phyloP scores from a whole-genome alignment of 2,888 invertebrate species.

The Phragmatobia fuliginosa region DNA sequence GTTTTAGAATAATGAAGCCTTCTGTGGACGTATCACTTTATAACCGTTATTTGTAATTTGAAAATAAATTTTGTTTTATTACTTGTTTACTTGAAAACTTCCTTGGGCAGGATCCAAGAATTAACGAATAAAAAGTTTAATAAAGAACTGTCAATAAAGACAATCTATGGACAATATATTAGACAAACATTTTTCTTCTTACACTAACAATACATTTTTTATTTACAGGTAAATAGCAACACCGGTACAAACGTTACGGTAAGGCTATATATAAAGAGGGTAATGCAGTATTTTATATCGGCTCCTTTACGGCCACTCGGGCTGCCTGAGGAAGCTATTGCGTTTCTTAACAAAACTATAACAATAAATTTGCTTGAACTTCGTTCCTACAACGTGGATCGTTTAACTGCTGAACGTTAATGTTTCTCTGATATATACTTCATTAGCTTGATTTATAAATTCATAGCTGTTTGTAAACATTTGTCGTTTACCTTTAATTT shows the following conservation, averaged over 20 bases:
- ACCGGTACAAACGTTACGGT: slow-evolving; percentile 46
- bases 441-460: slow-evolving; percentile 57
- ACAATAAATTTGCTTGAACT: slow-evolving; percentile 77
- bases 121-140: not conserved
- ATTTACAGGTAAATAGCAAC: slow-evolving; percentile 67
- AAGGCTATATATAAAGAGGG: slow-evolving; percentile 57
- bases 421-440: slow-evolving; percentile 61
- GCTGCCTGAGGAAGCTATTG: slow-evolving; percentile 68
- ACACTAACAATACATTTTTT: slow-evolving; percentile 58
- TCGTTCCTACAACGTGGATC: slow-evolving; percentile 66
- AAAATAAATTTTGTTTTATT: not conserved
- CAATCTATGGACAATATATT: slow-evolving; percentile 1
- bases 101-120: not conserved
- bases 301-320: slow-evolving; percentile 63
- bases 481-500: slow-evolving; percentile 41
- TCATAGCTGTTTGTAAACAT: slow-evolving; percentile 39
- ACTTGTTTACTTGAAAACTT: not conserved
- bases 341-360: slow-evolving; percentile 76
- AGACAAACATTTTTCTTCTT: slow-evolving; percentile 33
- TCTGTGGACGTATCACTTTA: not conserved
- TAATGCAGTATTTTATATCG: slow-evolving; percentile 68
- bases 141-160: not conserved
- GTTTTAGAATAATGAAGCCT: not conserved
- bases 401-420: slow-evolving; percentile 74
- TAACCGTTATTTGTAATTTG: slow-evolving; percentile 19